A percentile compares a stretch with the other conserved stretches of the same genome.
phyloP scores from a whole-genome alignment of 2,113 vertebrate species.

The Drymodes brunneopygia region DNA sequence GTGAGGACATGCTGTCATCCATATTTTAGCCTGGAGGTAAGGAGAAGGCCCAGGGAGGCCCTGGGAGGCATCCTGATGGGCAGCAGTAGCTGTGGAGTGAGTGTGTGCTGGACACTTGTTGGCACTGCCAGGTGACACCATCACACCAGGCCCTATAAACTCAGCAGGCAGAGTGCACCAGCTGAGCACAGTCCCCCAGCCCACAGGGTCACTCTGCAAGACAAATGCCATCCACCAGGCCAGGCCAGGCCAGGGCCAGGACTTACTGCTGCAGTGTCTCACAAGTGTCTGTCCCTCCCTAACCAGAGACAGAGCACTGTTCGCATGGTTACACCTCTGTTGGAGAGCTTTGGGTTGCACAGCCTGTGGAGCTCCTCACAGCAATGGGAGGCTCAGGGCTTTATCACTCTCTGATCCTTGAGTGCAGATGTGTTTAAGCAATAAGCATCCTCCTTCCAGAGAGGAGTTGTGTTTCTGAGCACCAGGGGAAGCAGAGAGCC shows the following conservation, averaged over 20 bases:
- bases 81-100: not conserved
- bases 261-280: not conserved
- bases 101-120: rapidly evolving
- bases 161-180: not conserved
- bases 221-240: not conserved
- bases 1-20: not conserved
- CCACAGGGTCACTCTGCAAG: rapidly evolving
- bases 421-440: not conserved
- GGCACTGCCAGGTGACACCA: rapidly evolving
- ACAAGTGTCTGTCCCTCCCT: not conserved
- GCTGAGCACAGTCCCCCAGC: rapidly evolving
- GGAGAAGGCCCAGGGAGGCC: not conserved
- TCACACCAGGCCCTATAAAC: rapidly evolving
- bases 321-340: rapidly evolving
- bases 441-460: not conserved
- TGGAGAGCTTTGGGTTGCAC: not conserved
- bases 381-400: not conserved
- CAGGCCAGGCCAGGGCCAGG: not conserved
- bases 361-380: not conserved
- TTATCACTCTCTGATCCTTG: not conserved
- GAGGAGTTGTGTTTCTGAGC: not conserved
- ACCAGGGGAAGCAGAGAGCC: not conserved
- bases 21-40: not conserved
- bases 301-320: not conserved
- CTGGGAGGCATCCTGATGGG: rapidly evolving